A percentile compares a stretch with the other conserved stretches of the same genome.
Conservation (phyloP, 2,888 invertebrate genomes). For the Euphydryas editha region DNA sequence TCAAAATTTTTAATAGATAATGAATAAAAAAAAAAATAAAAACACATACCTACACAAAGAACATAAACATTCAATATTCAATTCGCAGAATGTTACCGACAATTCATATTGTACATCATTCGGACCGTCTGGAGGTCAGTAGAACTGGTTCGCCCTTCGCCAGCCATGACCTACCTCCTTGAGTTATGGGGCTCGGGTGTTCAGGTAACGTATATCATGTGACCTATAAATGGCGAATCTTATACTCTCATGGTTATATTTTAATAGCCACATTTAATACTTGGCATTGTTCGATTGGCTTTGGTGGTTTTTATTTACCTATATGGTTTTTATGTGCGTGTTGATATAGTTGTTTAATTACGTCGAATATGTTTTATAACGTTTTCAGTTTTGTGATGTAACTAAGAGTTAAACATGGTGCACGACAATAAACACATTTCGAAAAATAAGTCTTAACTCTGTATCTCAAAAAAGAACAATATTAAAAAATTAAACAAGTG, state of each 20-base stretch:
- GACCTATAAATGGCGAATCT: constrained; percentile 4
- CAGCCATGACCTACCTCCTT: constrained; percentile 36
- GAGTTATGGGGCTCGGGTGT: constrained; percentile 29
- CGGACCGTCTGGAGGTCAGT: constrained; percentile 49
- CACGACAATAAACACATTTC: too few relatives aligned
- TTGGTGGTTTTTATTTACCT: not conserved
- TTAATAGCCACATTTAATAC: not conserved
- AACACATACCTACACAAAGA: not conserved
- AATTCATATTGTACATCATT: constrained; percentile 25
- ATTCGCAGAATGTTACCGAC: constrained; percentile 13
- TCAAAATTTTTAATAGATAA: too few relatives aligned
- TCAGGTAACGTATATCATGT: constrained; percentile 16
- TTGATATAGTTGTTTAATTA: not conserved
- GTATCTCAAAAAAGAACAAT: too few relatives aligned
- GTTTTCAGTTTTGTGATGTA: too few relatives aligned
- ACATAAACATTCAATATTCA: not conserved
- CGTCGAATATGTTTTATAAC: too few relatives aligned
- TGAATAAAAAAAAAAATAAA: not conserved
- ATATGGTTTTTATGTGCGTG: not conserved
- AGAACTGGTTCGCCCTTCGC: constrained; percentile 37
- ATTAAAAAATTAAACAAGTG: too few relatives aligned
- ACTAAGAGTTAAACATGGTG: too few relatives aligned
- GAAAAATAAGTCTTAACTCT: too few relatives aligned
- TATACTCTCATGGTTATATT: not conserved
- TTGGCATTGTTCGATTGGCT: not conserved